These are phyloP conservation scores for Oncopodura yosiiana DNA, from an alignment of 1,140 invertebrate genomes.

Conservation along the genomic window DNA sequence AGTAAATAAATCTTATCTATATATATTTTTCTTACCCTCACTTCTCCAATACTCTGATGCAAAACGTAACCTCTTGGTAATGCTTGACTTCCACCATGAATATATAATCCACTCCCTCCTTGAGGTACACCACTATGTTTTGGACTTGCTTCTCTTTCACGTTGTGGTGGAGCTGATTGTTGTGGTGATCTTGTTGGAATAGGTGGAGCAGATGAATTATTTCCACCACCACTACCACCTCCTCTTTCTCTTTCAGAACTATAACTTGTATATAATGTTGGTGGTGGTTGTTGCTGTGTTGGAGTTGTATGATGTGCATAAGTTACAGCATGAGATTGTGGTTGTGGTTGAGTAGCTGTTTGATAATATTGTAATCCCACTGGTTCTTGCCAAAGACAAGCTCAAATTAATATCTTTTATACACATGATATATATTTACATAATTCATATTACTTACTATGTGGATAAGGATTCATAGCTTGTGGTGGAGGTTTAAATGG, in stretches of 20 bases:
- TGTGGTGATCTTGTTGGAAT: conserved; percentile 10
- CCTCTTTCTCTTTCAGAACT: too few relatives aligned
- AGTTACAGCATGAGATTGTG: conserved; percentile 7
- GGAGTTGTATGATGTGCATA: conserved; percentile 6
- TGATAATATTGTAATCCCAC: not conserved
- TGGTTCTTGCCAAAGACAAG: conserved; percentile 2
- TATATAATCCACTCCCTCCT: conserved; percentile 2
- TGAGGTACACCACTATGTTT: not conserved
- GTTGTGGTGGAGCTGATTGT: not conserved
- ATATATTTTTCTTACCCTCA: not conserved
- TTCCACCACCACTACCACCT: too few relatives aligned
- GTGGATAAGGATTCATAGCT: conserved; percentile 29
- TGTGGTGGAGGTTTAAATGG: conserved; percentile 35
- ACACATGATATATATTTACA: not conserved
- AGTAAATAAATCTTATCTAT: not conserved
- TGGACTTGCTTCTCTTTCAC: conserved; percentile 12
- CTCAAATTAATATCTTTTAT: conserved; percentile 5
- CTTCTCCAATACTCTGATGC: conserved; percentile 4
- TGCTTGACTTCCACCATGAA: conserved; percentile 11
- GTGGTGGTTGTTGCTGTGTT: conserved; percentile 6
- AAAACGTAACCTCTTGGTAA: conserved; percentile 14
- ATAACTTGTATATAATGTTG: conserved; percentile 10
- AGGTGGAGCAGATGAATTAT: conserved; percentile 2
- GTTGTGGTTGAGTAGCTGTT: not conserved
- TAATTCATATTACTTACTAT: conserved; percentile 14